Evolutionary conservation across 2,797 vertebrate species (phyloP).

Genomic region (Gadopsis bispinosus): DNA sequence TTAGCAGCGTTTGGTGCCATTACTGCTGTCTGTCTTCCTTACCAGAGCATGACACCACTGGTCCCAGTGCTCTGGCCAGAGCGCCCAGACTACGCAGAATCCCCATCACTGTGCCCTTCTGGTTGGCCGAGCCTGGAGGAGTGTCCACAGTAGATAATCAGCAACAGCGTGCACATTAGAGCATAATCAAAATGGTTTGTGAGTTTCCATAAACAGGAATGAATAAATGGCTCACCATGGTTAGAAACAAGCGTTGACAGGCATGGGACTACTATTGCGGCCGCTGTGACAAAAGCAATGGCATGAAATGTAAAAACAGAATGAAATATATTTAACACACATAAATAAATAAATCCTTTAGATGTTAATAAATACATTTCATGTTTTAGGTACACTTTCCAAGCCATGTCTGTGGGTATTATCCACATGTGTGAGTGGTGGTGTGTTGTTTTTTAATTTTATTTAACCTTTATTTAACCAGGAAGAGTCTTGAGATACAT

Average conservation of each 20-base stretch:
- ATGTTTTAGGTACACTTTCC: not conserved
- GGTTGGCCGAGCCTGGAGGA: slow-evolving; percentile 87
- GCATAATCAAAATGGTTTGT: not conserved
- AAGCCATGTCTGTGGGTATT: not conserved
- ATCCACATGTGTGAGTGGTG: not conserved
- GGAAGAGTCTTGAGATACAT: not conserved
- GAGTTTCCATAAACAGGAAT: not conserved
- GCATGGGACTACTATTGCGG: slow-evolving; percentile 94
- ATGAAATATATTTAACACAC: not conserved
- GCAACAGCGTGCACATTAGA: not conserved
- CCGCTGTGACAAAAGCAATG: slow-evolving; percentile 83
- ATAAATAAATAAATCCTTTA: not conserved
- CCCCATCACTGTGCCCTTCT: slow-evolving; percentile 97
- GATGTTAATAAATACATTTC: not conserved
- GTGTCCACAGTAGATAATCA: slow-evolving; percentile 13
- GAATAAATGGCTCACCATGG: slow-evolving; percentile 83
- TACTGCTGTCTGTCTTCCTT: slow-evolving; percentile 23
- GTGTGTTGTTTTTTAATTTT: not conserved
- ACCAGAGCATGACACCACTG: slow-evolving; percentile 91
- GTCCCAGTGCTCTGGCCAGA: slow-evolving; percentile 93
- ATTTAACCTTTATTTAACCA: not conserved
- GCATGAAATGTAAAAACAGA: not conserved
- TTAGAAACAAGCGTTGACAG: slow-evolving; percentile 92
- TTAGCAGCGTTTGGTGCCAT: not conserved
- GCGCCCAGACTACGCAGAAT: slow-evolving; percentile 94